Percentiles rank a stretch among this genome's conserved stretches.
phyloP scores from a whole-genome alignment of 2,888 invertebrate genomes.

The Agrochola lota region DNA sequence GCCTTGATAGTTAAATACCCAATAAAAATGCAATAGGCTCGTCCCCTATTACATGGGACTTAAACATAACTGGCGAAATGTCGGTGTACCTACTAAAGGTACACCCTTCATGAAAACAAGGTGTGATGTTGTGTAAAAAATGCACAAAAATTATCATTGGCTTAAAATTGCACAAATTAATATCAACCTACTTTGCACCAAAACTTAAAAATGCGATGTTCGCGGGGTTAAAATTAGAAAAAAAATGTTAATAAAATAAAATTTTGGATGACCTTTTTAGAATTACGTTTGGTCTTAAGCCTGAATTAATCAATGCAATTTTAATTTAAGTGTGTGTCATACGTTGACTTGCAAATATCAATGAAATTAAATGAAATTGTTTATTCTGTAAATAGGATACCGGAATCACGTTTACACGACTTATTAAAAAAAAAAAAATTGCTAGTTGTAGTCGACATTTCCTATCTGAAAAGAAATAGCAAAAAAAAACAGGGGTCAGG shows the following conservation, averaged over 20 bases:
- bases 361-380: background rate
- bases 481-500: no score
- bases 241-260: constrained; percentile 33
- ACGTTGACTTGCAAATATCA: background rate
- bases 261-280: constrained; percentile 51
- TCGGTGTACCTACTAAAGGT: no score
- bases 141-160: background rate
- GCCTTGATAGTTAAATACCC: background rate
- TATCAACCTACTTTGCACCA: background rate
- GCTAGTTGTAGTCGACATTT: no score
- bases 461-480: no score
- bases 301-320: constrained; percentile 27
- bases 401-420: no score
- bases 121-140: no score
- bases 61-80: no score
- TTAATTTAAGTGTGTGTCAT: constrained; percentile 4
- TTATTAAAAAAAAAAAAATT: no score
- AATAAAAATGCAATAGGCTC: background rate
- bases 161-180: constrained; percentile 10
- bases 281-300: constrained; percentile 14
- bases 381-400: no score
- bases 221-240: constrained; percentile 17
- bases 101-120: no score
- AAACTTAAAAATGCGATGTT: constrained; percentile 2
- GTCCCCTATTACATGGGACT: no score